Base-by-base conservation (phyloP, 2,113 vertebrate genomes). In the Hemicordylus capensis region DNA sequence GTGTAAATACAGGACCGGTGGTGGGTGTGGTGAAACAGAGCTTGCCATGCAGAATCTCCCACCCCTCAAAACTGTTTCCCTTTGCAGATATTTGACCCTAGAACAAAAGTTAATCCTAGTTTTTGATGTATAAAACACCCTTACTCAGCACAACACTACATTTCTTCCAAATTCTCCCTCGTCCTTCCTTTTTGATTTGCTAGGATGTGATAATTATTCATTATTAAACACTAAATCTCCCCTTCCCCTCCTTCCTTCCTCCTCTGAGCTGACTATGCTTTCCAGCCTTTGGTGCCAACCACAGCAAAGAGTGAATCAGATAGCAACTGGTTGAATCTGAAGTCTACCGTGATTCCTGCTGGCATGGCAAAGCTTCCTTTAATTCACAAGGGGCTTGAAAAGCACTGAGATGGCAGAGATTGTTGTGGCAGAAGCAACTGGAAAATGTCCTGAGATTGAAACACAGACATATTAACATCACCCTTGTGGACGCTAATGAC, bases 391-490 rank as follows among this genome's bases (percentile, higher is more conserved):
- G 95, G 96, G 91, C 95, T 92, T 90, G 64, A 51, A 93, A 96
- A 91, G 95, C 96, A 97, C 91, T 96, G 95, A 96, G 91, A 95
- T 95, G 96, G 94, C 96, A 97, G 94, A 96, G 95, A 97, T 97
- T 94, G 94, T 94, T 97, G 93, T 97, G 97, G 97, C 97, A 97
- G 96, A 95, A 97, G 96, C 96, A 97, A 97, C 96, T 96, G 96
- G 96, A 96, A 97, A 96, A 94, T 95, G 96, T 97, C 96, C 93
- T 90, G 95, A 96, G 96, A 96, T 95, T 96, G 96, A 97, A 96
- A 97, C 93, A 93, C 96, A 96, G 95, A 96, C 95, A 96, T 96
- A 97, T 96, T 96, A 96, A 96, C 96, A 95, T 96, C 95, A 96
- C 95, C 92, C 96, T 91, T 77, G 95, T 94, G 93, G 93, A 95